Conservation (phyloP, 2,113 vertebrate species). For the Prinia subflava region DNA sequence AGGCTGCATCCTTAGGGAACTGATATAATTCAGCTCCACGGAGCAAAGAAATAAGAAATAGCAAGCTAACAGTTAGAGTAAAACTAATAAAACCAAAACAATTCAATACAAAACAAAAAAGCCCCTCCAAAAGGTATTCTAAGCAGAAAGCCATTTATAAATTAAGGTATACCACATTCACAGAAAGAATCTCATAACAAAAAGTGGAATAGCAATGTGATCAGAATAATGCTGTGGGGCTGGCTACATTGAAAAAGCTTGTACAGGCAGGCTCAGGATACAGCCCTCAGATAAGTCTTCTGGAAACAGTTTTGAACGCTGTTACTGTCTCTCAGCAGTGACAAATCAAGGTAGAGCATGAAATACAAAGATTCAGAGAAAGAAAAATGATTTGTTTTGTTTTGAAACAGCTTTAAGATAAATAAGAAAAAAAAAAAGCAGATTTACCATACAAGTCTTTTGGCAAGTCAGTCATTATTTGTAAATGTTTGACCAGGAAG, state of each 20-base stretch:
- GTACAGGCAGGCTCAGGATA: not conserved
- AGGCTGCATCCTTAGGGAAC: not conserved
- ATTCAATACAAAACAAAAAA: not conserved
- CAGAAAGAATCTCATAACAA: not conserved
- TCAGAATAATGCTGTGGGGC: not conserved
- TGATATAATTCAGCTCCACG: not conserved
- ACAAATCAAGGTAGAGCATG: not conserved
- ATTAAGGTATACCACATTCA: not conserved
- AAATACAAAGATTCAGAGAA: not conserved
- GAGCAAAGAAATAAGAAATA: not conserved
- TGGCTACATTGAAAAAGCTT: not conserved
- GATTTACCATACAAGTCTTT: not conserved
- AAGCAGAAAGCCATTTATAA: not conserved
- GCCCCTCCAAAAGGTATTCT: not conserved
- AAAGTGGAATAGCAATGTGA: not conserved
- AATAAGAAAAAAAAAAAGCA: not conserved
- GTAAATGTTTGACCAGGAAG: not conserved
- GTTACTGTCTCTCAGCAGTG: not conserved
- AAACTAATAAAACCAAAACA: not conserved
- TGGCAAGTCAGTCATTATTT: not conserved
- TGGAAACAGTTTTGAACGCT: not conserved
- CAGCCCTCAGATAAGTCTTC: not conserved
- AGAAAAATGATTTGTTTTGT: not conserved
- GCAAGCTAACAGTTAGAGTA: not conserved
- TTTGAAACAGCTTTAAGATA: not conserved